phyloP scores from a whole-genome alignment of 2,113 vertebrate genomes.

The Petrocephalus microphthalmus region DNA sequence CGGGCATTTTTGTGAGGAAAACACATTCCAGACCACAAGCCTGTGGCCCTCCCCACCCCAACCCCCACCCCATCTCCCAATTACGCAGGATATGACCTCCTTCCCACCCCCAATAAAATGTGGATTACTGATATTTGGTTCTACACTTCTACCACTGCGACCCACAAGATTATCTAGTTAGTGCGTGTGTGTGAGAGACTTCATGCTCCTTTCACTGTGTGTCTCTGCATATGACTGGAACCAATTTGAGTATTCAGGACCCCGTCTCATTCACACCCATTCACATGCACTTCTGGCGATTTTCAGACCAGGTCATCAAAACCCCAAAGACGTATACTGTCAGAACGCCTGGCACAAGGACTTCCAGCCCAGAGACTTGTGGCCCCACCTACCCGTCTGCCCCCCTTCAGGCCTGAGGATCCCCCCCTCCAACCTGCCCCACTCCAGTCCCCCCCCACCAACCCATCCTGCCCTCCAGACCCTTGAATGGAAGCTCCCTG shows the following conservation, averaged over 20 bases:
- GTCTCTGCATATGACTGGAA: background rate
- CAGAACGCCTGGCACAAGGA: background rate
- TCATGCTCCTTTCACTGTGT: background rate
- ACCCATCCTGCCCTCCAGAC: too few relatives aligned
- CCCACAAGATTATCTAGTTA: background rate
- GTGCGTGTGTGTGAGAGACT: background rate
- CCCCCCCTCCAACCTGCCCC: background rate
- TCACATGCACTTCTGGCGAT: background rate
- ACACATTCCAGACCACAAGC: constrained; percentile 23
- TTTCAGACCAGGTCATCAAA: background rate
- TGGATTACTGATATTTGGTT: constrained; percentile 17
- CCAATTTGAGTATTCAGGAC: background rate
- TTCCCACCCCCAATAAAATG: constrained; percentile 24
- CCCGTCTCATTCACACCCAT: background rate
- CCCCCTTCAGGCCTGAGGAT: background rate
- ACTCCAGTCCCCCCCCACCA: too few relatives aligned
- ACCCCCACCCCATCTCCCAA: background rate
- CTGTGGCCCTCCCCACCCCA: constrained; percentile 7
- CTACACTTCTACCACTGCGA: constrained; percentile 24
- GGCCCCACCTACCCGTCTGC: too few relatives aligned
- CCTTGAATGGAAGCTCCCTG: background rate
- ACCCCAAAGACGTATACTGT: background rate
- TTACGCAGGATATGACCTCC: constrained; percentile 25
- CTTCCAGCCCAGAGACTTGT: too few relatives aligned
- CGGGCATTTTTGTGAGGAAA: background rate